Conservation (phyloP, 2,888 invertebrate species). For the Netelia virgata region DNA sequence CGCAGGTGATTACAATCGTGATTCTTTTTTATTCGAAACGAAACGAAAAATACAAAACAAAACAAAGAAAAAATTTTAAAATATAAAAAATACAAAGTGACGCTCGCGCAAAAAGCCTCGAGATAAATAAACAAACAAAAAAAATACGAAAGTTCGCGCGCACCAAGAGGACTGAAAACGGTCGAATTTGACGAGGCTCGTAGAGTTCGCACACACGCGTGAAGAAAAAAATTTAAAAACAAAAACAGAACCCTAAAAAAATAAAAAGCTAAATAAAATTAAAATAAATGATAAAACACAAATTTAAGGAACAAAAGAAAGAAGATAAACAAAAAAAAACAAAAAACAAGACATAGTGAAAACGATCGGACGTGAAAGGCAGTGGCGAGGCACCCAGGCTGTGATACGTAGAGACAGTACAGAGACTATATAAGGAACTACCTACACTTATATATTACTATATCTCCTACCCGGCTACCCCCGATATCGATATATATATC, state of each 20-base stretch:
- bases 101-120: constrained; percentile 47
- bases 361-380: constrained; percentile 75
- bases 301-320: constrained; percentile 35
- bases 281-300: constrained; percentile 42
- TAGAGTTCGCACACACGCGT: constrained; percentile 5
- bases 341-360: constrained; percentile 58
- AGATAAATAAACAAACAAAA: not conserved
- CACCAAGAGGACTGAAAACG: not conserved
- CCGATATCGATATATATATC: constrained; percentile 80
- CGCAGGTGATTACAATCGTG: constrained; percentile 68
- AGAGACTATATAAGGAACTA: constrained; percentile 83
- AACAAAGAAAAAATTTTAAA: constrained; percentile 14
- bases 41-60: constrained; percentile 19
- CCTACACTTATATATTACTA: constrained; percentile 70
- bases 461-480: constrained; percentile 80
- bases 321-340: constrained; percentile 30
- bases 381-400: constrained; percentile 85
- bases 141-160: not conserved
- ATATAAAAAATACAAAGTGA: constrained; percentile 49
- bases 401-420: constrained; percentile 85
- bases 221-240: constrained; percentile 15
- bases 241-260: constrained; percentile 3
- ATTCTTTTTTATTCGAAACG: constrained; percentile 61
- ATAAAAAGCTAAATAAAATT: constrained; percentile 21
- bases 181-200: constrained; percentile 6